Evolutionary conservation across 2,113 vertebrate genomes (phyloP).

Genomic region (Mionectes macconnelli): DNA sequence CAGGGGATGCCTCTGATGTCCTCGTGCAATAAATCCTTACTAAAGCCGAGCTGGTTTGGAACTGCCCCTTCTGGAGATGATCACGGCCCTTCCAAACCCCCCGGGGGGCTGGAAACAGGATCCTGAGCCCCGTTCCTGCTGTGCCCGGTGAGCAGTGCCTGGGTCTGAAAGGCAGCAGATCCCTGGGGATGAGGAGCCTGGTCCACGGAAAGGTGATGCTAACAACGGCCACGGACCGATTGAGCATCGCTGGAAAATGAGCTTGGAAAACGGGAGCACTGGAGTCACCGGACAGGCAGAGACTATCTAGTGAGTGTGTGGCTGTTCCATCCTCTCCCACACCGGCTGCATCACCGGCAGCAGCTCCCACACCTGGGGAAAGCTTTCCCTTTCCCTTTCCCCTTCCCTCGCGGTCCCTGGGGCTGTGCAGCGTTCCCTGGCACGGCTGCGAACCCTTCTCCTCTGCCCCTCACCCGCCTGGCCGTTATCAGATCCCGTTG

Average conservation of each 20-base stretch:
- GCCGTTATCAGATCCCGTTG: not conserved
- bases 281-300: not conserved
- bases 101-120: not conserved
- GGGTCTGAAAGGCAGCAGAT: not conserved
- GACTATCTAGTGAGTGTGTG: not conserved
- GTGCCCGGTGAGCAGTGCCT: too few relatives aligned
- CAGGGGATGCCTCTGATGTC: not conserved
- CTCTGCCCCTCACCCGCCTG: not conserved
- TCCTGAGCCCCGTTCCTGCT: not conserved
- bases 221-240: not conserved
- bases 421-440: not conserved
- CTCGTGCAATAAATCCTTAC: not conserved
- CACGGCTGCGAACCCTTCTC: not conserved
- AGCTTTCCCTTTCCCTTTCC: not conserved
- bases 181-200: not conserved
- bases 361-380: not conserved
- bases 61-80: not conserved
- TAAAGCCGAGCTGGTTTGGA: not conserved
- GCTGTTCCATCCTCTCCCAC: accelerated
- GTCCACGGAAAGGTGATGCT: too few relatives aligned
- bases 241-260: not conserved
- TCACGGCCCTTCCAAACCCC: not conserved
- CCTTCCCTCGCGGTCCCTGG: accelerated
- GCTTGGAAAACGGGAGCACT: not conserved
- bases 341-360: not conserved